Conservation (phyloP, 2,797 vertebrate species). For the Podargus strigoides region DNA sequence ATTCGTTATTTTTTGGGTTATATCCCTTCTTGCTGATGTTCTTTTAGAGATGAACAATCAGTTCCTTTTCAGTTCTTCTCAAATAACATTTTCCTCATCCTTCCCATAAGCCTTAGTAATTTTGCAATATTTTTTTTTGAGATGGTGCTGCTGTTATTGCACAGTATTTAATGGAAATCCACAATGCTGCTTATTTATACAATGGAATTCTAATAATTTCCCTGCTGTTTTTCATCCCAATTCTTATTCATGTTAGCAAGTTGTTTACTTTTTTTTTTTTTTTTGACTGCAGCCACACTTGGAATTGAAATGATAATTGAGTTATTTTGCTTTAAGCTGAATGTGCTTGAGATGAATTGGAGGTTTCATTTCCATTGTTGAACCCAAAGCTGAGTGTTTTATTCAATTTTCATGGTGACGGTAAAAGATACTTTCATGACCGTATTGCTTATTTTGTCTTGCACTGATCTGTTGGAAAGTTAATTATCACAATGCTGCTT, state of each 20-base stretch:
- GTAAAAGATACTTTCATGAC: neutral
- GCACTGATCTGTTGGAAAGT: neutral
- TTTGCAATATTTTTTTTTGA: neutral
- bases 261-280: neutral
- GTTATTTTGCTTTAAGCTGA: slow-evolving; percentile 2
- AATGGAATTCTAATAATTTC: neutral
- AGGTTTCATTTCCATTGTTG: neutral
- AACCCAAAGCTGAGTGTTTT: neutral
- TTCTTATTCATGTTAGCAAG: neutral
- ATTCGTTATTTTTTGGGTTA: neutral
- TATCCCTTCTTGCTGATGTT: neutral
- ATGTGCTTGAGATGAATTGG: neutral
- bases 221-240: neutral
- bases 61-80: neutral
- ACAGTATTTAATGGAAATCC: neutral
- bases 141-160: neutral
- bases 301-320: neutral
- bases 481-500: neutral
- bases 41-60: neutral
- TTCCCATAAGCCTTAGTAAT: neutral
- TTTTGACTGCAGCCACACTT: neutral
- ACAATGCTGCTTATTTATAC: neutral
- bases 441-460: neutral
- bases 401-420: neutral
- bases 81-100: neutral